Percentiles rank a stretch among this genome's conserved stretches.
These are phyloP conservation scores for Nerophis ophidion DNA, from an alignment of 2,113 vertebrate species.

Conservation along the genomic window DNA sequence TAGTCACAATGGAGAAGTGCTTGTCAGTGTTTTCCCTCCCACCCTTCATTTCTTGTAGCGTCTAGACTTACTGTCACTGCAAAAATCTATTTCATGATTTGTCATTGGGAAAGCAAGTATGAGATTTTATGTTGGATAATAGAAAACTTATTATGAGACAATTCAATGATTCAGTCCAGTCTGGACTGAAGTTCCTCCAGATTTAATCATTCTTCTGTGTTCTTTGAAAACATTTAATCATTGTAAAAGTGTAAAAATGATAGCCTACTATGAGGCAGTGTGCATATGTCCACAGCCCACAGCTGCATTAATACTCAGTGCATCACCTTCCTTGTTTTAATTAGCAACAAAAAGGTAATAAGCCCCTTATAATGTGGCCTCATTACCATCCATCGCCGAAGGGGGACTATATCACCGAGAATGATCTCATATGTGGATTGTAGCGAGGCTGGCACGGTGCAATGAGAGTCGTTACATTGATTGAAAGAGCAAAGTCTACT, in stretches of 20 bases:
- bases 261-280: constrained; percentile 6
- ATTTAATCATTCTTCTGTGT: constrained; percentile 10
- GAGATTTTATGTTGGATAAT: background rate
- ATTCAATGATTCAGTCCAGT: no score
- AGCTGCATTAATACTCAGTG: constrained; percentile 42
- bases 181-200: constrained; percentile 12
- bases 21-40: constrained; percentile 36
- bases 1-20: constrained; percentile 21
- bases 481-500: constrained; percentile 26
- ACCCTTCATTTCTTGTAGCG: constrained; percentile 11
- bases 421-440: constrained; percentile 32
- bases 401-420: constrained; percentile 33
- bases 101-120: background rate
- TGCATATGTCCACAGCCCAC: constrained; percentile 22
- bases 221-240: constrained; percentile 22
- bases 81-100: constrained; percentile 13
- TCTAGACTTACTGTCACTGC: constrained; percentile 15
- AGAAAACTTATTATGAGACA: background rate
- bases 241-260: constrained; percentile 17
- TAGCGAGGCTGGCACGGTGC: constrained; percentile 18
- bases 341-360: constrained; percentile 44
- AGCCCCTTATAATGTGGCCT: constrained; percentile 29
- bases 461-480: constrained; percentile 23
- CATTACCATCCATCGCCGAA: constrained; percentile 43
- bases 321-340: constrained; percentile 46